Base-by-base conservation (phyloP, 2,888 invertebrate species). In the Scrobipalpa costella region DNA sequence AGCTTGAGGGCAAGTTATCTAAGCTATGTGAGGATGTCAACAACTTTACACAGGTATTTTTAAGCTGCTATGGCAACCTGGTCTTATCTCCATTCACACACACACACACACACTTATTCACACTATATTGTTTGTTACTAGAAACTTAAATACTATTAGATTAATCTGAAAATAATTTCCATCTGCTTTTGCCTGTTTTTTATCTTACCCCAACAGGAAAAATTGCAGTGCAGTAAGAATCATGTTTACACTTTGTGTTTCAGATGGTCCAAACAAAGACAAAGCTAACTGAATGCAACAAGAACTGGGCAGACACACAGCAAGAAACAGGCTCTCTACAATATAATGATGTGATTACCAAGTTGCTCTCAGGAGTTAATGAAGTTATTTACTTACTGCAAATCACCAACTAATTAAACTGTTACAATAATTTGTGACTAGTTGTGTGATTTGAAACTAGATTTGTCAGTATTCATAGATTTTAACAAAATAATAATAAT, bases 231-330 rank as follows among this genome's bases (percentile, higher is more conserved):
- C 27, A 27, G 27, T 27, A 2, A 3, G 27, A 27, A 27, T 27
- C 2, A 27, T 27, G 27, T 27, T n/a, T 5, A 47, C 57, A 50
- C 21, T 59, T 58, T 49, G 17, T 17, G 0, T 77, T 79, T 60
- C 78, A 90, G 90, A 83, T 89, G 84, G 80, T 90, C 15, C 75
- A 88, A 73, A 78, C 85, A 1, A 85, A 85, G 67, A 81, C 80
- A 55, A 73, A 79, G 47, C 63, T 88, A 0, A 77, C 81, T 19
- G 82, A 85, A 67, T 69, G 70, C 50, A 84, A 83, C 67, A 75
- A 79, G 65, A 81, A 78, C 64, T 81, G 78, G 78, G 61, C 70
- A 17, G 68, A 73, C 1, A 69, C 68, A n/a, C 71, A 71, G 34
- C 71, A 73, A 19, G 73, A 75, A 34, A 75, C 69, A 61, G 73